A percentile compares a stretch with the other conserved stretches of the same genome.
Evolutionary conservation across 2,888 invertebrate species (phyloP).

Genomic region (Steinernema scapterisci): DNA sequence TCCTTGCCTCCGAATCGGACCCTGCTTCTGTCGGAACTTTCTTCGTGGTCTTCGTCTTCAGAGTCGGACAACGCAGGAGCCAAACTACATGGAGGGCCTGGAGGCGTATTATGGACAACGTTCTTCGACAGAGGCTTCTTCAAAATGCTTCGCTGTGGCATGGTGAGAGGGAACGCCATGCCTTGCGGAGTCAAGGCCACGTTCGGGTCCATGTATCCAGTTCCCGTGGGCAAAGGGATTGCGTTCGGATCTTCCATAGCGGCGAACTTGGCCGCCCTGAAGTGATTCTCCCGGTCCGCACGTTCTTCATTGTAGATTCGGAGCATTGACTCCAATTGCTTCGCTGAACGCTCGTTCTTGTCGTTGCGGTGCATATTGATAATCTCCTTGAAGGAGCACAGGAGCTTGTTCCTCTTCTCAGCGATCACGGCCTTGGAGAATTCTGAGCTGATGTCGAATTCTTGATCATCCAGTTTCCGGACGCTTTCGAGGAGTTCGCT

Average conservation of each 20-base stretch:
- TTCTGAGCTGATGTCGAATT: constrained; percentile 43
- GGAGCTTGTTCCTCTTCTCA: constrained; percentile 50
- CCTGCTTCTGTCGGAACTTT: not conserved
- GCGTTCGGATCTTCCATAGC: constrained; percentile 47
- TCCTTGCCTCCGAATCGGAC: not conserved
- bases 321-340: constrained; percentile 44
- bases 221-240: constrained; percentile 53
- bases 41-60: constrained; percentile 45
- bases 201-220: constrained; percentile 23
- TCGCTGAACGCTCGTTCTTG: constrained; percentile 43
- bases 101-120: constrained; percentile 34
- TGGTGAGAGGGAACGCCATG: not conserved
- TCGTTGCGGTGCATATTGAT: constrained; percentile 46
- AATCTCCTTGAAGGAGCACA: constrained; percentile 45
- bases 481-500: constrained; percentile 90
- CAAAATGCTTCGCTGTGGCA: constrained; percentile 33
- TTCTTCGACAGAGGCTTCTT: constrained; percentile 33
- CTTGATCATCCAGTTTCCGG: constrained; percentile 98
- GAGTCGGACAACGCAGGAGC: constrained; percentile 51
- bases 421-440: constrained; percentile 47
- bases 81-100: constrained; percentile 58
- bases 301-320: constrained; percentile 50
- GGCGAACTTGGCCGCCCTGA: constrained; percentile 52
- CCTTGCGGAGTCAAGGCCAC: constrained; percentile 33
- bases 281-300: constrained; percentile 46